phyloP scores from a whole-genome alignment of 1,140 invertebrate genomes.

The Elysia chlorotica region DNA sequence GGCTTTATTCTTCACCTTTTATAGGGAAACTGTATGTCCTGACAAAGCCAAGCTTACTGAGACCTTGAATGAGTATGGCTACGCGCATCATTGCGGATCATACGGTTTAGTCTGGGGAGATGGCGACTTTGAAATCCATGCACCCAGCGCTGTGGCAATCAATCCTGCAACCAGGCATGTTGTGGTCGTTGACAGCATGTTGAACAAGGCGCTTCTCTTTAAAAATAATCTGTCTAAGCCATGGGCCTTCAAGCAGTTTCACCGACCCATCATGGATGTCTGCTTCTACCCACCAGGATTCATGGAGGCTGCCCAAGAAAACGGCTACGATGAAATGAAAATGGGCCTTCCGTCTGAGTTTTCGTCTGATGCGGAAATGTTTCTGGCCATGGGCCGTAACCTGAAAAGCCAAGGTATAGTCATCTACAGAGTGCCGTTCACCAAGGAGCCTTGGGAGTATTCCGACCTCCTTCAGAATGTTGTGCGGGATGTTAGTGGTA shows the following conservation, averaged over 20 bases:
- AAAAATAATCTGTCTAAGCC: not conserved
- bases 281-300: slow-evolving; percentile 3
- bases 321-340: not conserved
- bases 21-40: too few relatives aligned
- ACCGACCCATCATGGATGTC: slow-evolving; percentile 5
- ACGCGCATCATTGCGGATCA: too few relatives aligned
- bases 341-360: too few relatives aligned
- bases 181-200: slow-evolving; percentile 7
- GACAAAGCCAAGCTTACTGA: too few relatives aligned
- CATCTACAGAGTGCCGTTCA: slow-evolving; percentile 1
- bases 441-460: not conserved
- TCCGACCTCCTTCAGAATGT: not conserved
- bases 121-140: not conserved
- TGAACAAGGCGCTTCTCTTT: slow-evolving; percentile 15
- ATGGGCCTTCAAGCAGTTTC: not conserved
- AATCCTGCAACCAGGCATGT: slow-evolving; percentile 4
- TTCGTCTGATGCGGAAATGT: not conserved
- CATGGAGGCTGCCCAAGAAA: not conserved
- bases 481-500: slow-evolving; percentile 4
- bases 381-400: slow-evolving; percentile 5
- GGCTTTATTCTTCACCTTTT: too few relatives aligned
- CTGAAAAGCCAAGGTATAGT: slow-evolving; percentile 3
- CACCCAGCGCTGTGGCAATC: slow-evolving; percentile 9
- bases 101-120: slow-evolving; percentile 6
- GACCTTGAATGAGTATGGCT: too few relatives aligned